phyloP scores from a whole-genome alignment of 2,888 invertebrate genomes.

The Diadromus collaris region DNA sequence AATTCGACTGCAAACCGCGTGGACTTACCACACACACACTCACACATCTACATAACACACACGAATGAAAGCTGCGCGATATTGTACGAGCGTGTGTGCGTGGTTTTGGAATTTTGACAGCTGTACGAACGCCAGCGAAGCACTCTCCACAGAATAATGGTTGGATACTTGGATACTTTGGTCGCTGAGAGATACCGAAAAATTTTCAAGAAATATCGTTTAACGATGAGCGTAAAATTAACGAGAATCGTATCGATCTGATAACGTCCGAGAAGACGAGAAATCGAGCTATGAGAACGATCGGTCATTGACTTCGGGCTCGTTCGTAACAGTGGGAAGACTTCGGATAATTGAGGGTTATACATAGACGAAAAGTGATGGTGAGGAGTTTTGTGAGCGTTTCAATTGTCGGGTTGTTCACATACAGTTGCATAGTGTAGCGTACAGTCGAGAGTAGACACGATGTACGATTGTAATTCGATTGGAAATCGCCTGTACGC shows the following conservation, averaged over 20 bases:
- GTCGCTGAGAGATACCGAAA: neutral
- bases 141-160: neutral
- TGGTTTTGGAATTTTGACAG: constrained; percentile 27
- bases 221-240: neutral
- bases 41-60: neutral
- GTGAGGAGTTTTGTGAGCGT: neutral
- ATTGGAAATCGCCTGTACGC: neutral
- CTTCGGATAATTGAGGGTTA: neutral
- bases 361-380: constrained; percentile 13
- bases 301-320: constrained; percentile 31
- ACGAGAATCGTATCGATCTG: neutral
- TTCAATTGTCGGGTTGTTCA: neutral
- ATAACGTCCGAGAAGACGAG: neutral
- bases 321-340: constrained; percentile 13
- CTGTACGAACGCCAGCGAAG: constrained; percentile 2
- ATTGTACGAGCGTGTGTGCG: neutral
- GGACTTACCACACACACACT: too few species aligned
- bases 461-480: neutral
- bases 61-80: neutral
- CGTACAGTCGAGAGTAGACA: neutral
- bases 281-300: neutral
- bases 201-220: neutral
- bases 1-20: too few species aligned
- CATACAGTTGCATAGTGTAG: neutral
- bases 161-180: neutral